Percentiles rank a stretch among this genome's conserved stretches.
phyloP scores from a whole-genome alignment of 2,113 vertebrate genomes.

The Istiophorus platypterus region DNA sequence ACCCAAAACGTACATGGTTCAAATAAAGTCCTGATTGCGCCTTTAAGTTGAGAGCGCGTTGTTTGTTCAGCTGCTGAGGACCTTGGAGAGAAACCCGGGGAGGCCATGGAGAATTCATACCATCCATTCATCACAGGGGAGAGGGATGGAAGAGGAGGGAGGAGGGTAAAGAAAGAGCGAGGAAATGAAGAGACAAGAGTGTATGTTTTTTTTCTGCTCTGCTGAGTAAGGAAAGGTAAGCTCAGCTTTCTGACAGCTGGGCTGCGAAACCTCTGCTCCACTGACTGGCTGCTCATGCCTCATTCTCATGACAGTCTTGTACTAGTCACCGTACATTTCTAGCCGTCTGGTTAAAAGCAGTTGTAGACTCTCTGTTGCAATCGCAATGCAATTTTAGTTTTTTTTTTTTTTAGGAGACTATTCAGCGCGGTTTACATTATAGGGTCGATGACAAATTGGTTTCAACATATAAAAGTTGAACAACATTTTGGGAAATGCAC shows the following conservation, averaged over 20 bases:
- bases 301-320: conserved; percentile 37
- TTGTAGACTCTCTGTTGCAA: neutral
- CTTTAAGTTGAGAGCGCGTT: conserved; percentile 75
- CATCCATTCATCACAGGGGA: conserved; percentile 83
- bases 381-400: no score
- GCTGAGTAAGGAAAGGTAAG: conserved; percentile 78
- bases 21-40: conserved; percentile 77
- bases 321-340: conserved; percentile 27
- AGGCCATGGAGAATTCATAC: conserved; percentile 84
- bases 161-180: conserved; percentile 66
- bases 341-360: neutral
- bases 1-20: conserved; percentile 64
- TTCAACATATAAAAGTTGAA: neutral
- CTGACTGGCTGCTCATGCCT: conserved; percentile 60
- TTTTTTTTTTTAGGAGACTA: neutral
- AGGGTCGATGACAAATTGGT: no score
- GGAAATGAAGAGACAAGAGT: conserved; percentile 79
- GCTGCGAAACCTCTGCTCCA: conserved; percentile 64
- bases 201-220: conserved; percentile 67
- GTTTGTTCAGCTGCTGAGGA: conserved; percentile 87
- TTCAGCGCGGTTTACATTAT: neutral
- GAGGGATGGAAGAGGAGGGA: conserved; percentile 20
- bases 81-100: conserved; percentile 81
- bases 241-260: conserved; percentile 76
- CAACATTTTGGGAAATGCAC: neutral